Evolutionary conservation across 2,888 invertebrate species (phyloP).

Genomic region (Stenchaetothrips biformis): DNA sequence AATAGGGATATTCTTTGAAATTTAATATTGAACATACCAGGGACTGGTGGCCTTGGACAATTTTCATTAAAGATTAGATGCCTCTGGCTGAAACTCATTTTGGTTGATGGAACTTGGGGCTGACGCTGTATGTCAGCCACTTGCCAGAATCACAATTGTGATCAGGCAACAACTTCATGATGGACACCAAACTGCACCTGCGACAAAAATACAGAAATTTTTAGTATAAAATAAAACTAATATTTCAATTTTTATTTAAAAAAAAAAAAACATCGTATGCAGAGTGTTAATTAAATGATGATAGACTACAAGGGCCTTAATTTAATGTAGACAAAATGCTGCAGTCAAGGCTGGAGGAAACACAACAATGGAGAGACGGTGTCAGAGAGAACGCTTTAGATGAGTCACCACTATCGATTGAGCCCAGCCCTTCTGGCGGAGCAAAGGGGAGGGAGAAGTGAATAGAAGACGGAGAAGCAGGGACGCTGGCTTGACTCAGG

Average conservation of each 20-base stretch:
- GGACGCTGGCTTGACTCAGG: conserved; percentile 5
- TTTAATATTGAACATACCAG: neutral
- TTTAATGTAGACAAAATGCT: neutral
- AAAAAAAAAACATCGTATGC: neutral
- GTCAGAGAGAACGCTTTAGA: neutral
- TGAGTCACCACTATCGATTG: conserved; percentile 20
- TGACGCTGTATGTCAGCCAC: conserved; percentile 3
- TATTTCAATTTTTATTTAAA: neutral
- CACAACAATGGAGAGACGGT: neutral
- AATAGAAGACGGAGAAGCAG: neutral
- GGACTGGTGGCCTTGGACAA: conserved; percentile 8
- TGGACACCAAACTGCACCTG: neutral
- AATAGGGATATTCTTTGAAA: no score
- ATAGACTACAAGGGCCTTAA: neutral
- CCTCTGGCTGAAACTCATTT: neutral
- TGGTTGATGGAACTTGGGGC: neutral
- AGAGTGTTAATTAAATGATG: neutral
- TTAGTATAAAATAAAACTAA: neutral
- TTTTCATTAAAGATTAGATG: neutral
- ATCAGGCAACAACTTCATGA: neutral
- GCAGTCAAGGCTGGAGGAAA: neutral
- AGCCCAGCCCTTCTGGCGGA: neutral
- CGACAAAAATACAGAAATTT: neutral
- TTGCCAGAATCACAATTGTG: neutral
- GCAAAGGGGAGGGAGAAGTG: neutral